phyloP scores from a whole-genome alignment of 2,797 vertebrate species.

The Lepidocolaptes lacrymiger region DNA sequence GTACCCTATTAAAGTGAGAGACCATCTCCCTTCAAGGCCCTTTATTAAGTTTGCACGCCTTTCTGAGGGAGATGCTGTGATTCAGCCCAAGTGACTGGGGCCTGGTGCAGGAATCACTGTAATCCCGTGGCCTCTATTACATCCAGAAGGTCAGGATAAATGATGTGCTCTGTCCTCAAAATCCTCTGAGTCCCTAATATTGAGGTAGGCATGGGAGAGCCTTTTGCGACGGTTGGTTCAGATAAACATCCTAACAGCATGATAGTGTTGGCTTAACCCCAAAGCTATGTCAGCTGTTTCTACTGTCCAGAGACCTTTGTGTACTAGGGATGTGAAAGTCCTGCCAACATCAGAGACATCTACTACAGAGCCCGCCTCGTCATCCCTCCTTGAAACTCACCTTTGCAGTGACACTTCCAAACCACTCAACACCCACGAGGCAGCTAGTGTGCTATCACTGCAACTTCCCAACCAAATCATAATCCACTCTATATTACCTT shows the following conservation, averaged over 20 bases:
- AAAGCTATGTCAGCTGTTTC: slow-evolving; percentile 64
- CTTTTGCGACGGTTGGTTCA: slow-evolving; percentile 2
- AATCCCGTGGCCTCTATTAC: background rate
- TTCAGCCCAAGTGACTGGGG: background rate
- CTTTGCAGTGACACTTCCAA: slow-evolving; percentile 55
- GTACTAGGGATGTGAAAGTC: slow-evolving; percentile 38
- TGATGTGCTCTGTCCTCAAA: slow-evolving; percentile 24
- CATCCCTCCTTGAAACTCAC: slow-evolving; percentile 63
- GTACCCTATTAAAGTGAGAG: background rate
- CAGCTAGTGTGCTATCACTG: slow-evolving; percentile 41
- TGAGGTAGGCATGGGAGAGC: slow-evolving; percentile 29
- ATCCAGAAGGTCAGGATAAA: slow-evolving; percentile 34
- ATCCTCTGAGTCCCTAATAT: background rate
- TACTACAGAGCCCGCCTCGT: background rate
- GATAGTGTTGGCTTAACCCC: slow-evolving; percentile 55
- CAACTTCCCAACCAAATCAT: slow-evolving; percentile 46
- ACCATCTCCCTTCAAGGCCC: background rate
- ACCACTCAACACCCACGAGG: slow-evolving; percentile 34
- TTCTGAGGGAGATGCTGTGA: background rate
- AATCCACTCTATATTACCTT: background rate
- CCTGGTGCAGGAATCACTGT: background rate
- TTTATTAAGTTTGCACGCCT: background rate
- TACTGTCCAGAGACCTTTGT: slow-evolving; percentile 52
- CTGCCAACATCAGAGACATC: slow-evolving; percentile 42
- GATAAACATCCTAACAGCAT: slow-evolving; percentile 68